A percentile compares a stretch with the other conserved stretches of the same genome.
Evolutionary conservation across 2,797 vertebrate species (phyloP).

Genomic region (Takifugu rubripes): DNA sequence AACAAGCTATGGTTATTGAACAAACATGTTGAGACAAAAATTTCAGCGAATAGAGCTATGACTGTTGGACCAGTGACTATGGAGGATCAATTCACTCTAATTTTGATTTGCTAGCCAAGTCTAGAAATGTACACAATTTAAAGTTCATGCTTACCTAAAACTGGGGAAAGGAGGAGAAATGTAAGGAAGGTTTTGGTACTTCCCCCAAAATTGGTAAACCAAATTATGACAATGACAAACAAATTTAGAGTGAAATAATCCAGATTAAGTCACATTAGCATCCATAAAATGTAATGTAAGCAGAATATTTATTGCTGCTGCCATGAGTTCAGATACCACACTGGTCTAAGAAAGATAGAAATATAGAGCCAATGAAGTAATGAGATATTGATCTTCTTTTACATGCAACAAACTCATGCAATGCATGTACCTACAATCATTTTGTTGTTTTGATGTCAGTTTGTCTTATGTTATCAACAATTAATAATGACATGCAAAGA

Average conservation of each 20-base stretch:
- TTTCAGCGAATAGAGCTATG: conserved; percentile 20
- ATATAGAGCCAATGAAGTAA: conserved; percentile 58
- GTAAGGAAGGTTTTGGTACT: no score
- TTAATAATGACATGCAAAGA: conserved; percentile 76
- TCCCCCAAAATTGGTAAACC: no score
- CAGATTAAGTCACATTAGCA: conserved; percentile 30
- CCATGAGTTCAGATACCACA: conserved; percentile 51
- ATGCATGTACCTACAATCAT: conserved; percentile 46
- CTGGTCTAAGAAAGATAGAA: conserved; percentile 42
- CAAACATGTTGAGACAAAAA: conserved; percentile 39
- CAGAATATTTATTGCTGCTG: conserved; percentile 24
- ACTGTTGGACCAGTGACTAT: conserved; percentile 11
- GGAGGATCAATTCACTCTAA: conserved; percentile 23
- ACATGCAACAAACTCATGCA: conserved; percentile 84
- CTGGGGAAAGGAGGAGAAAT: not conserved
- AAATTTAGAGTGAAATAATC: conserved; percentile 32
- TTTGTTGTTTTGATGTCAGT: conserved; percentile 61
- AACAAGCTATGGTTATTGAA: conserved; percentile 51
- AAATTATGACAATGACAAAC: no score
- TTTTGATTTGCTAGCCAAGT: not conserved
- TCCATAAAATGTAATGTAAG: conserved; percentile 2
- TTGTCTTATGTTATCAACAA: conserved; percentile 57
- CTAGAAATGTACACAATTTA: not conserved
- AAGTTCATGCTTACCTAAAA: not conserved
- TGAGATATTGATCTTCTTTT: conserved; percentile 48